phyloP scores from a whole-genome alignment of 1,140 invertebrate species.

The Drosophila lacertosa region DNA sequence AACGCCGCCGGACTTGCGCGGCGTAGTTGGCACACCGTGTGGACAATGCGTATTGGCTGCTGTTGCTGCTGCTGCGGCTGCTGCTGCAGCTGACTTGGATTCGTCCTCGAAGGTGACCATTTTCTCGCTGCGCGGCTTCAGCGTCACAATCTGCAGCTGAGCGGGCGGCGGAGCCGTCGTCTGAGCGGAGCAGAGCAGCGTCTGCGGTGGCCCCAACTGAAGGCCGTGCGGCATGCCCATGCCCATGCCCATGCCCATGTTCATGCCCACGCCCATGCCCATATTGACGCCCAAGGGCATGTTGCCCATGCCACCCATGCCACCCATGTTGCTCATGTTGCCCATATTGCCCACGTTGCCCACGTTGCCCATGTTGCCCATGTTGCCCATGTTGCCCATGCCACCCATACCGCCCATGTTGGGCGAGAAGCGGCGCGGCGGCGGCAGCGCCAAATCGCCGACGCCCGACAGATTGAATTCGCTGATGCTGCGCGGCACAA shows the following conservation, averaged over 20 bases:
- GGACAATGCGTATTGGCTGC: slow-evolving; percentile 69
- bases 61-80: slow-evolving; percentile 26
- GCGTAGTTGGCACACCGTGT: slow-evolving; percentile 82
- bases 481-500: slow-evolving; percentile 91
- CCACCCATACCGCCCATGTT: slow-evolving; percentile 62
- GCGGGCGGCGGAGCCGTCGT: slow-evolving; percentile 72
- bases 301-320: too few species aligned
- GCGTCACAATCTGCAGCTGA: slow-evolving; percentile 75
- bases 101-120: slow-evolving; percentile 94
- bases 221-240: slow-evolving; percentile 75
- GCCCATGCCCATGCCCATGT: slow-evolving; percentile 50
- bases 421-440: slow-evolving; percentile 81
- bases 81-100: slow-evolving; percentile 70
- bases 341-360: slow-evolving; percentile 58
- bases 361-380: slow-evolving; percentile 62
- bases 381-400: slow-evolving; percentile 58
- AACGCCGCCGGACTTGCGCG: slow-evolving; percentile 74
- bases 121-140: slow-evolving; percentile 87
- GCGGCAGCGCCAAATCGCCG: slow-evolving; percentile 85
- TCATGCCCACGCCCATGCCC: slow-evolving; percentile 53
- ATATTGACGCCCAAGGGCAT: slow-evolving; percentile 50
- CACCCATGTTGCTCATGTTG: slow-evolving; percentile 58
- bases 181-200: slow-evolving; percentile 69
- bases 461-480: slow-evolving; percentile 90
- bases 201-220: slow-evolving; percentile 71